phyloP scores from a whole-genome alignment of 2,888 invertebrate genomes.

The Stictocephala bisonia region DNA sequence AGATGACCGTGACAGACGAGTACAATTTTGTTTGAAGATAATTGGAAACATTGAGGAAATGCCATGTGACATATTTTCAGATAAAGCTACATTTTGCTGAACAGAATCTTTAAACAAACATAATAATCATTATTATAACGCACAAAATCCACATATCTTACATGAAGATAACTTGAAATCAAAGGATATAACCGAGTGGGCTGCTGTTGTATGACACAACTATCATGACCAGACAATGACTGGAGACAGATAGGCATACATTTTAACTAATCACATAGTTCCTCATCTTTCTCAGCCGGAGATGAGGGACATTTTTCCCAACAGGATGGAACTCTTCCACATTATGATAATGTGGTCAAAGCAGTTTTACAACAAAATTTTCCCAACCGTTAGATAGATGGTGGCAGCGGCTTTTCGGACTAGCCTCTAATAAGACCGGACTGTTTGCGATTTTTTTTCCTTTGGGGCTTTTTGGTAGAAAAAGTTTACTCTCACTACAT shows the following conservation, averaged over 20 bases:
- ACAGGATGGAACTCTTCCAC: not conserved
- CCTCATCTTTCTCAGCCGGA: conserved; percentile 48
- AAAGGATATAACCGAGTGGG: not conserved
- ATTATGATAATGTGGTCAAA: no score
- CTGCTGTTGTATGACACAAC: not conserved
- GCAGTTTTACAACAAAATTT: no score
- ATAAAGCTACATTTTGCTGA: not conserved
- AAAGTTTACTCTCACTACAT: no score
- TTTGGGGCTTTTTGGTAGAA: no score
- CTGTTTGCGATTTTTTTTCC: no score
- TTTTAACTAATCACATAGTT: conserved; percentile 13
- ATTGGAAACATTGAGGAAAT: not conserved
- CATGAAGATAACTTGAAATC: not conserved
- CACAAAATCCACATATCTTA: not conserved
- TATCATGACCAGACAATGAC: not conserved
- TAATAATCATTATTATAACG: not conserved
- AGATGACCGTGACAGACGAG: not conserved
- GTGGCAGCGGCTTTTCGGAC: no score
- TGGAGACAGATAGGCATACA: no score
- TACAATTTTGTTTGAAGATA: not conserved
- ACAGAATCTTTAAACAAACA: not conserved
- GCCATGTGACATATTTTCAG: not conserved
- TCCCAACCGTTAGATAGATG: no score
- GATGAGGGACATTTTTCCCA: not conserved
- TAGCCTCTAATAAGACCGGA: no score